Evolutionary conservation across 1,140 invertebrate species (phyloP), one percentile per base, ranked within the genome.

Genomic region (Marisa cornuarietis): DNA sequence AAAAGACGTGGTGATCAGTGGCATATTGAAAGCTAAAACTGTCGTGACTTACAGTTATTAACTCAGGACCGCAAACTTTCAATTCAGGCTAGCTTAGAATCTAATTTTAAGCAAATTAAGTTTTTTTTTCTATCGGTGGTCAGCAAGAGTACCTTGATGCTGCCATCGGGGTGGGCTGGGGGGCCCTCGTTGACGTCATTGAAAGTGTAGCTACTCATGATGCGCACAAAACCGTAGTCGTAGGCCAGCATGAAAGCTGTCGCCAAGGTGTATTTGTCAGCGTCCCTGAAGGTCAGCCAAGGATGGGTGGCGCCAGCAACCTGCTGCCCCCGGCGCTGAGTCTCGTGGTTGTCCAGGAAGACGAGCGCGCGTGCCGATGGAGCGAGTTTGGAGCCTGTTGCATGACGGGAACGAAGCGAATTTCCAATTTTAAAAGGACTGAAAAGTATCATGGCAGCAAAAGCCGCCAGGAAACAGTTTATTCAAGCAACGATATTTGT

Each of bases 121-220:
- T 58, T 58, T 58, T 18, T 58, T 11, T 9, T 58, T 11, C 54
- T 8, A 58, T 0, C 1, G 16, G 54, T 4, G 4, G 54, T 58
- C 3, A 0, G 11, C 54, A 58, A 1, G 8, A 18, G 11, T 58
- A 58, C 54, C 54, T 58, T 11, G 9, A 58, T 94, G 81, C 95
- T 94, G 7, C 92, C 93, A 75, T 93, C 87, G 49, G 24, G 78
- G 71, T 85, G 82, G 63, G 82, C 78, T 5, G 85, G 85, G 20
- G 85, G 85, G 7, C 85, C 85, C n/a, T 73, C 71, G 51, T 80
- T 76, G 42, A 76, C 79, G 62, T 90, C 84, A 14, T 88, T 84
- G 90, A 92, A 93, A 68, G 85, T 82, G 85, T 91, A 94, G 77
- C 95, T 96, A 85, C 95, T 96, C 95, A 96, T 96, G 1, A 97